Base-by-base conservation (phyloP, 2,797 vertebrate species). In the Falco berigora region DNA sequence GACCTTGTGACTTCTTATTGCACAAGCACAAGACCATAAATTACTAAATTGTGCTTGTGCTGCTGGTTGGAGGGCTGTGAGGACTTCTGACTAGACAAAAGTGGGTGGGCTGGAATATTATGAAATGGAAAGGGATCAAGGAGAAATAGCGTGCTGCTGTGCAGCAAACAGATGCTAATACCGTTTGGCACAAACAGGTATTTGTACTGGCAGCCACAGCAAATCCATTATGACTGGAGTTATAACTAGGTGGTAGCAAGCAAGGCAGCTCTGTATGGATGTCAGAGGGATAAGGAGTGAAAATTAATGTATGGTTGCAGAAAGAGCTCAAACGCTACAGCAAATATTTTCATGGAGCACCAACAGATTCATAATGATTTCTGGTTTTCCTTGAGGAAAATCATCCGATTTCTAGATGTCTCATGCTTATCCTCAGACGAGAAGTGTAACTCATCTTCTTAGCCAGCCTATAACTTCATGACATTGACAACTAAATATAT, bases 131-230 rank as follows among this genome's bases (percentile, higher is more conserved):
- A 73, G 46, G 46, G 52, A 80, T 86, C 24, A 77, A 71, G 58
- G 63, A 68, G 40, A 71, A 90, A 64, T 2, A 62, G 44, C 1
- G 0, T 44, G 62, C n/a, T 78, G 53, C 22, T 79, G 66, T 56
- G 44, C 58, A 90, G 74, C 62, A 90, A 86, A 83, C 76, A 95
- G 92, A 88, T 86, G 88, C 69, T 79, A 88, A 73, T 66, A 40
- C 25, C 40, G 12, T 69, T 82, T 94, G 95, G 91, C 88, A 95
- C 52, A 62, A 74, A 47, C 66, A 80, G 86, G 11, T 86, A 90
- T 74, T 94, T 94, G 77, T 50, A 63, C 80, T 80, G 80, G 90
- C 88, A 94, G 92, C 61, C 90, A 91, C 73, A 85, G 92, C 82
- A 87, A 84, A 87, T 47, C 71, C 83, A 67, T 79, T 74, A 28